phyloP scores from a whole-genome alignment of 2,113 vertebrate species.

The Paracanthobrama guichenoti region DNA sequence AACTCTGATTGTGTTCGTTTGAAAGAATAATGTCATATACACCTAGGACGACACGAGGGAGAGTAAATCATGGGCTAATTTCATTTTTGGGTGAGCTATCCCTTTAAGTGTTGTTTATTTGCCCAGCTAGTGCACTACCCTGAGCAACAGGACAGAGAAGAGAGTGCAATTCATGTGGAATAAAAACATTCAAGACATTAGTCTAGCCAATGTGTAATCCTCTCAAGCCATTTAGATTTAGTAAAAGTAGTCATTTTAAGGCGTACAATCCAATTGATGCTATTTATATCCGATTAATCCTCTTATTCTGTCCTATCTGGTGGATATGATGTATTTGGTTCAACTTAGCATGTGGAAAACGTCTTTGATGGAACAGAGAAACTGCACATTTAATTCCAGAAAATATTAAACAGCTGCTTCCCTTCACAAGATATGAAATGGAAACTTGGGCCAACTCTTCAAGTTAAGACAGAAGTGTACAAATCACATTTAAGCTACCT shows the following conservation, averaged over 20 bases:
- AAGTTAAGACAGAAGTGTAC: background rate
- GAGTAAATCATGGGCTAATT: no score
- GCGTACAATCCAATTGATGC: background rate
- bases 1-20: no score
- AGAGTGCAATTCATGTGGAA: background rate
- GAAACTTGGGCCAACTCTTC: background rate
- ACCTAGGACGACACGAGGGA: no score
- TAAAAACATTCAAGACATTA: background rate
- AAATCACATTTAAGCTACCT: background rate
- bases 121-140: background rate
- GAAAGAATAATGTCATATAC: no score
- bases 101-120: background rate
- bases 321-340: background rate
- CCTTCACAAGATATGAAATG: slow-evolving; percentile 8
- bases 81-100: no score
- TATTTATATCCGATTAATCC: background rate
- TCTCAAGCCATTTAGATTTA: background rate
- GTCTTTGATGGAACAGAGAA: background rate
- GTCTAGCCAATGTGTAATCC: background rate
- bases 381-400: background rate
- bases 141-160: background rate
- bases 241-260: background rate
- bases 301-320: background rate
- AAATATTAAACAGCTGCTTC: slow-evolving; percentile 1
- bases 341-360: background rate